A percentile compares a stretch with the other conserved stretches of the same genome.
phyloP scores from a whole-genome alignment of 1,140 invertebrate species.

The Achroia grisella region DNA sequence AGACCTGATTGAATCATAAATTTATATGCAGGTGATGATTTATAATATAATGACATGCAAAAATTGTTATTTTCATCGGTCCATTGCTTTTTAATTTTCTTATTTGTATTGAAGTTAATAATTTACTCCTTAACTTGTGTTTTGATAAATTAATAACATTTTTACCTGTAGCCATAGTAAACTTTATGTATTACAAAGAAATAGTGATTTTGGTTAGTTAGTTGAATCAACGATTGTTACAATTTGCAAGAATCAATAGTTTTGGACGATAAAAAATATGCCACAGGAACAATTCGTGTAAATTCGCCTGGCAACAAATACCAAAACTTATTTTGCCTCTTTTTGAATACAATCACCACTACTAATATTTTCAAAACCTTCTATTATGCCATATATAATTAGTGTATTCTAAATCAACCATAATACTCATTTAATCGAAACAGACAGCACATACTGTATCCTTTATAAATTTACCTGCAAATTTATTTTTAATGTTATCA shows the following conservation, averaged over 20 bases:
- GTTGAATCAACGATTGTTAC: too few relatives aligned
- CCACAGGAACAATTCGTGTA: conserved; percentile 7
- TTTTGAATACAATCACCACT: conserved; percentile 2
- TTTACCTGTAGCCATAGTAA: too few relatives aligned
- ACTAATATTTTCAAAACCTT: conserved; percentile 19
- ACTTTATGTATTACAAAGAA: too few relatives aligned
- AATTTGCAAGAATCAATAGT: too few relatives aligned
- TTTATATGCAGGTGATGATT: conserved; percentile 9
- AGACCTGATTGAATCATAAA: conserved; percentile 7
- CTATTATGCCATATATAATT: conserved; percentile 14
- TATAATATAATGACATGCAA: conserved; percentile 9
- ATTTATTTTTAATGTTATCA: conserved; percentile 11
- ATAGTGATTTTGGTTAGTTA: too few relatives aligned
- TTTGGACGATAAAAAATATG: too few relatives aligned
- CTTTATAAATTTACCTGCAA: conserved; percentile 7
- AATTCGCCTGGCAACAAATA: conserved; percentile 13
- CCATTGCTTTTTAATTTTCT: conserved; percentile 4
- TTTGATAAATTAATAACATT: too few relatives aligned
- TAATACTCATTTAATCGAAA: conserved; percentile 15
- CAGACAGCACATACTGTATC: conserved; percentile 10
- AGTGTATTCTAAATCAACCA: conserved; percentile 12
- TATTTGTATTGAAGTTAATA: conserved; percentile 6
- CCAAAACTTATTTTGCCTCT: conserved; percentile 10
- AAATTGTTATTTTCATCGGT: conserved; percentile 8
- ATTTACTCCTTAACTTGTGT: neutral